These are phyloP conservation scores for Drosophila atripex DNA, from an alignment of 2,888 invertebrate species.

Conservation along the genomic window DNA sequence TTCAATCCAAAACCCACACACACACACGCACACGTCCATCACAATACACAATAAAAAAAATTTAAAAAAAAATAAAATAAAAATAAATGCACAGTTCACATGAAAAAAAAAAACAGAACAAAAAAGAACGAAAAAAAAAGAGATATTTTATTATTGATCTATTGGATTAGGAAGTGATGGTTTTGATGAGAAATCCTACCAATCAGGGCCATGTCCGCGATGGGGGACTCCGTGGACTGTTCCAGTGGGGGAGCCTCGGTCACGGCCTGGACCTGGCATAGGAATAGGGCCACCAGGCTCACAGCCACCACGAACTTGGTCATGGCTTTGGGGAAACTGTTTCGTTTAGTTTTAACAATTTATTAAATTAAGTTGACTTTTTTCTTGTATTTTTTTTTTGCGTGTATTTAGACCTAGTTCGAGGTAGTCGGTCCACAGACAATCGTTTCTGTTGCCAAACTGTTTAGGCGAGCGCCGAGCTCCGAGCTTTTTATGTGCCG, in stretches of 20 bases:
- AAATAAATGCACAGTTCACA: conserved; percentile 46
- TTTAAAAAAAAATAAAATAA: conserved; percentile 23
- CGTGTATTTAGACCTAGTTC: conserved; percentile 1
- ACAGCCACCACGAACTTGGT: conserved; percentile 50
- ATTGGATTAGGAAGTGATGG: neutral
- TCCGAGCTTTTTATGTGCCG: conserved; percentile 82
- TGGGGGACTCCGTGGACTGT: conserved; percentile 76
- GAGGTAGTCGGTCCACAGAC: conserved; percentile 60
- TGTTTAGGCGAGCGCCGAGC: conserved; percentile 75
- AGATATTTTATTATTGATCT: conserved; percentile 14
- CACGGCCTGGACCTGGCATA: conserved; percentile 36
- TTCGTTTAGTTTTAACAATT: neutral
- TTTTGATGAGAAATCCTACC: conserved; percentile 72
- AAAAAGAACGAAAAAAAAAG: conserved; percentile 54
- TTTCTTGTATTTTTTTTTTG: no score
- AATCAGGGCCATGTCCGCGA: conserved; percentile 74
- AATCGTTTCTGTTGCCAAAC: conserved; percentile 79
- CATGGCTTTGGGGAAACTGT: conserved; percentile 40
- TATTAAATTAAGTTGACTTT: neutral
- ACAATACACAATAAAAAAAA: conserved; percentile 26
- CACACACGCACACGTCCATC: neutral
- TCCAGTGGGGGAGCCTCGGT: conserved; percentile 50
- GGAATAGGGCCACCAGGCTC: conserved; percentile 47
- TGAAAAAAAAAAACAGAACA: no score
- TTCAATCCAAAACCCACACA: neutral